A percentile compares a stretch with the other conserved stretches of the same genome.
phyloP scores from a whole-genome alignment of 2,888 invertebrate genomes.

The Drosophila neotestacea region DNA sequence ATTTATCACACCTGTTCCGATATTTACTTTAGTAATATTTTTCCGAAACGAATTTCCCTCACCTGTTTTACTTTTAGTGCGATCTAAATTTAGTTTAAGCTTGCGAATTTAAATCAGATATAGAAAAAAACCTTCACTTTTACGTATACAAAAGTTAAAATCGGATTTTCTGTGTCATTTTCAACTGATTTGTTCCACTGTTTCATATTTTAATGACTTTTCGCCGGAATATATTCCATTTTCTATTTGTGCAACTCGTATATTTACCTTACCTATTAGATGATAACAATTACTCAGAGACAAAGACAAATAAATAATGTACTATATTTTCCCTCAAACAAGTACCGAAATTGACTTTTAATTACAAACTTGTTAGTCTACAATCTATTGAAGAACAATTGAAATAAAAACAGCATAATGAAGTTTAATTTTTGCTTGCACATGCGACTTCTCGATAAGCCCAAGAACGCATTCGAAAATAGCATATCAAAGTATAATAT shows the following conservation, averaged over 20 bases:
- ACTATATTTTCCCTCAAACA: not conserved
- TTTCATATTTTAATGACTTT: not conserved
- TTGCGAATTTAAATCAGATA: no score
- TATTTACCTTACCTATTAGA: not conserved
- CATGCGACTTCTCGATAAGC: conserved; percentile 2
- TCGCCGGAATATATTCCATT: not conserved
- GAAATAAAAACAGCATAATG: not conserved
- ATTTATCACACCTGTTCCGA: no score
- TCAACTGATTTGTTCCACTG: no score
- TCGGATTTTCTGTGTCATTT: no score
- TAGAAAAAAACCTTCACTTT: no score
- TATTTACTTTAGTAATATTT: no score
- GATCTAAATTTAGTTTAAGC: no score
- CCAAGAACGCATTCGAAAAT: not conserved
- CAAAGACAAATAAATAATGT: not conserved
- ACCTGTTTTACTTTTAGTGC: no score
- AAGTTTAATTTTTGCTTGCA: not conserved
- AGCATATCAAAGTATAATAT: not conserved
- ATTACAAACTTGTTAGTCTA: not conserved
- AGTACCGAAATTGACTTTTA: not conserved
- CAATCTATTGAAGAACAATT: not conserved
- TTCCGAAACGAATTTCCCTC: no score
- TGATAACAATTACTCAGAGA: not conserved
- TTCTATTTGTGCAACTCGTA: not conserved
- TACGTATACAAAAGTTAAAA: no score